These are phyloP conservation scores for Gyrodactylus salaris DNA, from an alignment of 1,140 invertebrate genomes.

Conservation along the genomic window DNA sequence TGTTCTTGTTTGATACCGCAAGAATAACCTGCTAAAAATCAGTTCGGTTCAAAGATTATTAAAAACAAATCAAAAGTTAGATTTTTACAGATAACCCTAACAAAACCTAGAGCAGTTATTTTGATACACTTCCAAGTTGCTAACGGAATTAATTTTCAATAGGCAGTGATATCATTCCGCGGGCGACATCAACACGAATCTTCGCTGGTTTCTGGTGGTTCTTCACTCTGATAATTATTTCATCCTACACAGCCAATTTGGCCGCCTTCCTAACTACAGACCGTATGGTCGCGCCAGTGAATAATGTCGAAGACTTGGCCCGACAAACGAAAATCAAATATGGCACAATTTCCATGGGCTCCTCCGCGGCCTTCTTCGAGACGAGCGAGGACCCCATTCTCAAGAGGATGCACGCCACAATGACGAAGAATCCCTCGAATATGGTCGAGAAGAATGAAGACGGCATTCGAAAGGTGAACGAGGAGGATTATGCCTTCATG, in stretches of 20 bases:
- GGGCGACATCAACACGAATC: constrained; percentile 18
- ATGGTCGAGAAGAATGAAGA: constrained; percentile 12
- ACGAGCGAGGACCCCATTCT: constrained; percentile 23
- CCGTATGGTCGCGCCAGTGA: constrained; percentile 58
- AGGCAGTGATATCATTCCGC: constrained; percentile 16
- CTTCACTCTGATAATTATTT: constrained; percentile 74
- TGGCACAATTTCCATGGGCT: constrained; percentile 42
- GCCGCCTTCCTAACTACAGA: constrained; percentile 74
- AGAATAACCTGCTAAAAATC: neutral
- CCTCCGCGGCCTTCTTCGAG: constrained; percentile 75
- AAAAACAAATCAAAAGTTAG: neutral
- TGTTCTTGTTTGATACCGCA: neutral
- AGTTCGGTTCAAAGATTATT: neutral
- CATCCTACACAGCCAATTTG: constrained; percentile 69
- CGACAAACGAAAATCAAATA: constrained; percentile 69
- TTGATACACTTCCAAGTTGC: neutral
- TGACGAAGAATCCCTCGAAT: constrained; percentile 11
- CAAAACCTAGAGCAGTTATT: neutral
- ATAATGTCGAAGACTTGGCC: constrained; percentile 54
- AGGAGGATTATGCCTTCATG: constrained; percentile 72
- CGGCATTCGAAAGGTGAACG: constrained; percentile 32
- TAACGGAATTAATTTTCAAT: neutral
- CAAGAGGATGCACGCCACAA: constrained; percentile 1
- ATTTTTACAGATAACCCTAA: neutral
- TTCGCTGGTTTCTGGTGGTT: constrained; percentile 42